Base-by-base conservation (phyloP, 2,113 vertebrate species). In the Apistogramma diplotaenia region DNA sequence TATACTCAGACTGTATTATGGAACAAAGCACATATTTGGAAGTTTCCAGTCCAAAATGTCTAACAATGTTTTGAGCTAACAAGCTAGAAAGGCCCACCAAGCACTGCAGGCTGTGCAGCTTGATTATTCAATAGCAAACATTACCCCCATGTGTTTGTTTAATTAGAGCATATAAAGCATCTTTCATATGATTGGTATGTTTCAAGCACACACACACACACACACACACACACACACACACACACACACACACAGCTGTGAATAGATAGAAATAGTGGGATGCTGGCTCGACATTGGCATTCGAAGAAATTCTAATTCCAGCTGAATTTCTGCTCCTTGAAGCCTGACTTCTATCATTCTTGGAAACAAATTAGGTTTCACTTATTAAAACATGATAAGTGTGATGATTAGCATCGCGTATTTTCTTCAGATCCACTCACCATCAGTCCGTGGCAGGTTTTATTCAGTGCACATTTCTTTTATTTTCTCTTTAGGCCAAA, bases 121-220 rank as follows among this genome's bases (percentile, higher is more conserved):
- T 7, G 25, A 43, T 11, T 1, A 46, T 65, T 46, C 27, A 46
- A 67, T 19, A 27, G 10, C 23, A 46, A 0, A 0, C 46, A 23
- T 67, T 67, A 67, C 46, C 5, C 37, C 37, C 10, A 9, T 46
- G 1, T 12, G 23, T 27, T 46, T 65, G 61, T 46, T 46, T 67
- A 67, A 27, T 27, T 16, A 18, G 15, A 46, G 21, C 3, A 2
- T 65, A 65, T 4, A 25, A 11, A 8, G 40, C 27, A 27, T 67
- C 23, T 9, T 49, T 67, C 16, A 2, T 29, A 67, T 27, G 40
- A 49, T 0, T 27, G 40, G 5, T 46, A 0, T 4, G 4, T 43
- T 15, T 43, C 40, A 15, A 4, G 4, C 1, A 3, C 9, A 65
- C 0, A 25, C 4, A 10, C 27, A 43, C 15, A 0, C 15, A 0